A percentile compares a stretch with the other conserved stretches of the same genome.
Evolutionary conservation across 2,797 vertebrate genomes (phyloP).

Genomic region (Somateria mollissima): DNA sequence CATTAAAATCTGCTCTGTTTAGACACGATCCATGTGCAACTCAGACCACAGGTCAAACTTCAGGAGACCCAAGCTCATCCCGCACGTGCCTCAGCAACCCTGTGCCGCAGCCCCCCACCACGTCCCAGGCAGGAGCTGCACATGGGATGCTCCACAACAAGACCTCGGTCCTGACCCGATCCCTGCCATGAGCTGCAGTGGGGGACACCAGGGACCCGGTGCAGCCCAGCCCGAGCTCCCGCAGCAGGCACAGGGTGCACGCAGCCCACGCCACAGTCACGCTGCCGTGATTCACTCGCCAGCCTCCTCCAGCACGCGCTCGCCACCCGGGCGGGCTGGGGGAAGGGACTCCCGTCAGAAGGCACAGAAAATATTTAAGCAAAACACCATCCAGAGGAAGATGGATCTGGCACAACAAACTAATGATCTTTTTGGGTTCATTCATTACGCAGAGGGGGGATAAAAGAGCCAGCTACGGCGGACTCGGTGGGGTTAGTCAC

Average conservation of each 20-base stretch:
- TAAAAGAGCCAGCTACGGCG: not conserved
- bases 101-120: rapidly evolving
- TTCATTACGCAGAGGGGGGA: not conserved
- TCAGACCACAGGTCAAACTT: rapidly evolving
- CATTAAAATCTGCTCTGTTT: not conserved
- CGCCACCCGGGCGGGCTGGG: not conserved
- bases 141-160: rapidly evolving
- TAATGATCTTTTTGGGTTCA: not conserved
- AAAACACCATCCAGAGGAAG: not conserved
- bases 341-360: not conserved
- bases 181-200: not conserved
- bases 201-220: too few relatives aligned
- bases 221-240: not conserved
- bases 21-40: rapidly evolving
- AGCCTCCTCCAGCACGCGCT: not conserved
- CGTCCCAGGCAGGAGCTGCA: rapidly evolving
- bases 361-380: not conserved
- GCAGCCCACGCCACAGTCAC: not conserved
- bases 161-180: rapidly evolving
- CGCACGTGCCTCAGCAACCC: rapidly evolving
- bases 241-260: not conserved
- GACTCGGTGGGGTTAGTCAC: not conserved
- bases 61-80: not conserved
- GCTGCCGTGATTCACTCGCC: conserved; percentile 10
- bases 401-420: not conserved